These are phyloP conservation scores for Chelmon rostratus DNA, from an alignment of 2,797 vertebrate species.

Conservation along the genomic window DNA sequence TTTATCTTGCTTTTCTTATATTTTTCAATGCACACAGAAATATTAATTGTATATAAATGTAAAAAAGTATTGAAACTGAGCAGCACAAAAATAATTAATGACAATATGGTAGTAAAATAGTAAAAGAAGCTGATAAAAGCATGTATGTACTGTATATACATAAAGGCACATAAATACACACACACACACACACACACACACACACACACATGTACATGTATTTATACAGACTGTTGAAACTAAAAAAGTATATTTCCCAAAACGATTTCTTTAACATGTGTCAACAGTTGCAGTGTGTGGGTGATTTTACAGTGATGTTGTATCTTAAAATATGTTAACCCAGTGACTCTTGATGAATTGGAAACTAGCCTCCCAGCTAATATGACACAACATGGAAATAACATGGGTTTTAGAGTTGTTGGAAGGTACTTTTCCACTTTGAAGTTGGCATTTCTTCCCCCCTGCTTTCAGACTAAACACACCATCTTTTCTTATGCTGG, in stretches of 20 bases:
- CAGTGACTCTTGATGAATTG: not conserved
- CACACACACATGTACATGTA: too few relatives aligned
- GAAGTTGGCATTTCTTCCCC: not conserved
- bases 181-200: too few relatives aligned
- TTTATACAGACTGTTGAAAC: not conserved
- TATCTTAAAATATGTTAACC: not conserved
- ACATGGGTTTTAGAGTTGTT: not conserved
- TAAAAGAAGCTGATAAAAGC: too few relatives aligned
- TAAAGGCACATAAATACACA: too few relatives aligned
- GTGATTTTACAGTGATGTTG: not conserved
- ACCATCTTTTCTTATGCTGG: not conserved
- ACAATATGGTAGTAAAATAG: not conserved
- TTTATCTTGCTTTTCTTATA: too few relatives aligned
- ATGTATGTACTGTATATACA: too few relatives aligned
- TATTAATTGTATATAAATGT: too few relatives aligned
- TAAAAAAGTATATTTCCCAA: not conserved
- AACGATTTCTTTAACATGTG: not conserved
- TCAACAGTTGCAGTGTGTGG: not conserved
- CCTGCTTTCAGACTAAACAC: not conserved
- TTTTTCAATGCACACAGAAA: too few relatives aligned
- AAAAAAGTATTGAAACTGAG: too few relatives aligned
- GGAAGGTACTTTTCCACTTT: not conserved
- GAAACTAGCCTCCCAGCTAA: too few relatives aligned
- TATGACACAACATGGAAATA: not conserved
- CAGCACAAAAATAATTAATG: not conserved